These are phyloP conservation scores for Glyptemys insculpta DNA, from an alignment of 2,797 vertebrate genomes.

Conservation along the genomic window DNA sequence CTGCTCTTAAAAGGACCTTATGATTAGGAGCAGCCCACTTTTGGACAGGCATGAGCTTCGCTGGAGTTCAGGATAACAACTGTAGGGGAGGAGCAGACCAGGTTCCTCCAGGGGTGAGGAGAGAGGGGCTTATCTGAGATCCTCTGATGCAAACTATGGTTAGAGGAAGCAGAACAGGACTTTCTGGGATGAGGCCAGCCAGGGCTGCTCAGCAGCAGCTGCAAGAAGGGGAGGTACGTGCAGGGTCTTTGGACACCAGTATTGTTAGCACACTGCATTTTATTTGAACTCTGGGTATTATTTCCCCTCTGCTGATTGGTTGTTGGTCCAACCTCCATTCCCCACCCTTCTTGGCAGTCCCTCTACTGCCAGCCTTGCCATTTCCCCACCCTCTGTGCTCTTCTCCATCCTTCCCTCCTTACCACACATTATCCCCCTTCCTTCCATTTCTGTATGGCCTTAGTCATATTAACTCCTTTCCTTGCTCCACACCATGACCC, in stretches of 20 bases:
- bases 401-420: too few species aligned
- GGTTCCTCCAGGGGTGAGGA: not conserved
- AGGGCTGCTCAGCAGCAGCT: not conserved
- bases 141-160: not conserved
- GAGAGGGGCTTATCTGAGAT: not conserved
- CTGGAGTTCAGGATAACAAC: not conserved
- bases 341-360: not conserved
- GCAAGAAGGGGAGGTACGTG: not conserved
- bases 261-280: fast-evolving
- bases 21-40: not conserved
- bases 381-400: not conserved
- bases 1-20: not conserved
- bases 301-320: not conserved
- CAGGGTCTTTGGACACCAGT: not conserved
- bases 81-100: not conserved
- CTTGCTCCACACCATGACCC: not conserved
- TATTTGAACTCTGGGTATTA: fast-evolving
- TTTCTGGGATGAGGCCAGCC: not conserved
- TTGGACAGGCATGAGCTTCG: not conserved
- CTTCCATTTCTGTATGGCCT: not conserved
- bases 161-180: not conserved
- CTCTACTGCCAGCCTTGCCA: too few species aligned
- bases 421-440: not conserved
- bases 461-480: not conserved
- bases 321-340: not conserved